Conservation (phyloP, 2,797 vertebrate genomes). For the Avahi laniger region DNA sequence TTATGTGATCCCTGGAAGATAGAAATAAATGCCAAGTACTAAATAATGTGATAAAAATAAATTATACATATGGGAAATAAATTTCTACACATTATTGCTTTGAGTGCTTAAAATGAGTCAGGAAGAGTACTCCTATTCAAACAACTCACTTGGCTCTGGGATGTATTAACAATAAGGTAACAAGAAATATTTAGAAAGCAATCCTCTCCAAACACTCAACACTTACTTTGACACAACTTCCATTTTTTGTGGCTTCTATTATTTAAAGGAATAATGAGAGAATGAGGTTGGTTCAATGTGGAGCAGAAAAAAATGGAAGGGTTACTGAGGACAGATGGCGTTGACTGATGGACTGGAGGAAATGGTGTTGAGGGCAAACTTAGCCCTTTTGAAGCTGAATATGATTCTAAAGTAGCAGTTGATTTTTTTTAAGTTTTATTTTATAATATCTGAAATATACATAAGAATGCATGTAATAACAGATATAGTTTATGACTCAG, state of each 20-base stretch:
- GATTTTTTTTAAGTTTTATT: neutral
- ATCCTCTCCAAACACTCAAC: neutral
- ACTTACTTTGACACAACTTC: neutral
- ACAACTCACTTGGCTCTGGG: conserved; percentile 14
- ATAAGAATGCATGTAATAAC: neutral
- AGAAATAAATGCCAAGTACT: conserved; percentile 58
- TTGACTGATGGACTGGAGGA: neutral
- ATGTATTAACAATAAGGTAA: conserved; percentile 33
- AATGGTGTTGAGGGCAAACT: neutral
- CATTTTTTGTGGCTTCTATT: neutral
- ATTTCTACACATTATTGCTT: conserved; percentile 42
- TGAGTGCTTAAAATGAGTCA: conserved; percentile 47
- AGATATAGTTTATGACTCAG: neutral
- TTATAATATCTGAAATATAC: neutral
- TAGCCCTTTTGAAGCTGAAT: neutral
- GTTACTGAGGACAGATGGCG: neutral
- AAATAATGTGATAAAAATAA: conserved; percentile 70
- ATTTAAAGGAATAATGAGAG: neutral
- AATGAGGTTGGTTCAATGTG: neutral
- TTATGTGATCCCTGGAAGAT: conserved; percentile 45
- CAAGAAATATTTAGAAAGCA: conserved; percentile 6
- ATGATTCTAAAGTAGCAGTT: neutral
- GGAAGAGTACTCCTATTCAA: neutral
- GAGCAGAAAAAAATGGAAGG: neutral
- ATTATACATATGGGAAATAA: conserved; percentile 56